These are phyloP conservation scores for Heliothis subflexa DNA, from an alignment of 1,140 invertebrate species.

Conservation along the genomic window DNA sequence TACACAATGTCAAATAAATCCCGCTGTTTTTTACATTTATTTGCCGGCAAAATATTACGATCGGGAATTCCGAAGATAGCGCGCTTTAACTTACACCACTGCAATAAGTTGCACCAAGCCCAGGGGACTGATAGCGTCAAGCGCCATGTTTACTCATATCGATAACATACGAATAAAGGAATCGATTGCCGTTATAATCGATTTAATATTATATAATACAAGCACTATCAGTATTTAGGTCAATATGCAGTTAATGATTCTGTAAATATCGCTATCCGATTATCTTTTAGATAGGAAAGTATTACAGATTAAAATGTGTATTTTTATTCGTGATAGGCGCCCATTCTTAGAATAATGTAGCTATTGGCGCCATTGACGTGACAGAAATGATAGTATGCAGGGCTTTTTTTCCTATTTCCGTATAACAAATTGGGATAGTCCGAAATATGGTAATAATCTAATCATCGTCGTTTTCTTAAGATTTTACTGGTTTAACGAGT, in stretches of 20 bases:
- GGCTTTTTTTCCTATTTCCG: no score
- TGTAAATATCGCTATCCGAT: not conserved
- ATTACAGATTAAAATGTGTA: not conserved
- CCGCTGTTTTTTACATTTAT: no score
- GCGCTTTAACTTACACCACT: not conserved
- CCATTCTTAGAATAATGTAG: not conserved
- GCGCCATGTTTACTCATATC: not conserved
- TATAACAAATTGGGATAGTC: no score
- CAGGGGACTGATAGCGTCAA: not conserved
- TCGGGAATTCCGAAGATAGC: not conserved
- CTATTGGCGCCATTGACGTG: not conserved
- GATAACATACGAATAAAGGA: not conserved
- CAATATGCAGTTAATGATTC: not conserved
- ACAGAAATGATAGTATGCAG: no score
- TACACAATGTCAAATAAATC: no score
- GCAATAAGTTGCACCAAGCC: not conserved
- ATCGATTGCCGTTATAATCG: not conserved
- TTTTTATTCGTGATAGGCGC: not conserved
- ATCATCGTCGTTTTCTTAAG: no score
- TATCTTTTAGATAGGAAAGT: not conserved
- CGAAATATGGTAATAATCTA: no score
- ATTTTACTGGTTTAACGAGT: no score
- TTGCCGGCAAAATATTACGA: not conserved
- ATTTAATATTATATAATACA: conserved; percentile 21
- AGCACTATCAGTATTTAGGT: conserved; percentile 24